These are phyloP conservation scores for Theristicus caerulescens DNA, from an alignment of 2,113 vertebrate genomes.

Conservation along the genomic window DNA sequence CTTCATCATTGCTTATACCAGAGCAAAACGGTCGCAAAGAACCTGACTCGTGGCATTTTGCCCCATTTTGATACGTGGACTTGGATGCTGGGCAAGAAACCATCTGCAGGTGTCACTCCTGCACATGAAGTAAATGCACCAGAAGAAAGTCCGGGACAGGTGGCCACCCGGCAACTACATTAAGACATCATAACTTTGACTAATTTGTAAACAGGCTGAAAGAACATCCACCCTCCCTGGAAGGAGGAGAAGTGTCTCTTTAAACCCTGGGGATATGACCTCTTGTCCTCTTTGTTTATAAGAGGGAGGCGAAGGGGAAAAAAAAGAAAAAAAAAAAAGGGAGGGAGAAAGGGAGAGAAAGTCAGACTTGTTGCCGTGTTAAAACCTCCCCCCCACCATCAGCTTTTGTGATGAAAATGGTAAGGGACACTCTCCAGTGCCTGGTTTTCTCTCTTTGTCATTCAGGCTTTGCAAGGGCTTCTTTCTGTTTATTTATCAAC, in stretches of 20 bases:
- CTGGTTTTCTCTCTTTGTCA: conserved; percentile 20
- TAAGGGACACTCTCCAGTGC: not conserved
- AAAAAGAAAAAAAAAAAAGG: not conserved
- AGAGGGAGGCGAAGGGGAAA: not conserved
- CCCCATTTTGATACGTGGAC: rapidly evolving
- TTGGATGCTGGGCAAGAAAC: not conserved
- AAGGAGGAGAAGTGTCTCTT: conserved; percentile 38
- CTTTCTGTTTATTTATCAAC: conserved; percentile 55
- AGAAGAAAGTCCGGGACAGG: not conserved
- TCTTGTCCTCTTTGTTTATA: conserved; percentile 66
- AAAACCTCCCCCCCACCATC: conserved; percentile 18
- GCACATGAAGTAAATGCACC: not conserved
- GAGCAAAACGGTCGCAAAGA: rapidly evolving
- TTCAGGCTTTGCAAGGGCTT: conserved; percentile 30
- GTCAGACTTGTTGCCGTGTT: conserved; percentile 24
- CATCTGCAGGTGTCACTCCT: conserved; percentile 62
- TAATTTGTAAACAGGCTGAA: conserved; percentile 65
- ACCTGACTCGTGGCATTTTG: rapidly evolving
- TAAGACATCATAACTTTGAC: conserved; percentile 58
- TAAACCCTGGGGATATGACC: conserved; percentile 66
- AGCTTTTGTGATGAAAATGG: conserved; percentile 69
- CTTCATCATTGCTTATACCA: rapidly evolving
- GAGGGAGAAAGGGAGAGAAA: conserved; percentile 32
- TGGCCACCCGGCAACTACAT: conserved; percentile 49
- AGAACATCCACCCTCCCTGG: conserved; percentile 38